Evolutionary conservation across 1,140 invertebrate species (phyloP), one percentile per base, ranked within the genome.

Genomic region (Charaxes varanes): DNA sequence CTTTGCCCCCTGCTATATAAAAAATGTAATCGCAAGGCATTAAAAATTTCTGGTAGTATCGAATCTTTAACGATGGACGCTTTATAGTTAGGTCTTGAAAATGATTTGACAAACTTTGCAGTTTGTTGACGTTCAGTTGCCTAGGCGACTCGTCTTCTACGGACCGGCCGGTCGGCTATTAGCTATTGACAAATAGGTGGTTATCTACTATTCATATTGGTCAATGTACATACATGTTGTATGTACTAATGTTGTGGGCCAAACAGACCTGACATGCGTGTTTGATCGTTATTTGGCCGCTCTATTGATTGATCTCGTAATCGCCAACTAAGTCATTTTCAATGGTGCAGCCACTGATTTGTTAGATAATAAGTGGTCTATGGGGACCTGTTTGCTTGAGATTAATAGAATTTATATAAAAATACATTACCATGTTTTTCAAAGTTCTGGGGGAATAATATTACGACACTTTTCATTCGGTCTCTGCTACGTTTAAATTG

Each of bases 141-240:
- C 77, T 30, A 27, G 77, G 57, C 34, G 42, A 74, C 70, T 68
- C 74, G 73, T 81, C 77, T 81, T 77, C 58, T 53, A 63, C 55
- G 50, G 62, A 46, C 52, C 62, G 64, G 67, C 67, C 35, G 51
- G 36, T 68, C 33, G 49, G 34, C 61, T 76, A 81, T 77, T 78
- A 76, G 65, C 56, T 72, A 70, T 73, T 77, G 77, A 81, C 70
- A 70, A 72, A 74, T 69, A 60, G 62, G 32, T 44, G 26, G 21
- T 40, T 52, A 68, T 56, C 52, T 62, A 70, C 53, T 56, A 57
- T 53, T 51, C 44, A 54, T 62, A 61, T 53, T 41, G 54, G 35
- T 45, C 28, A 24, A 27, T 37, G 27, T 16, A 23, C 7, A n/a
- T n/a, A n/a, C n/a, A n/a, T n/a, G n/a, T 8, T 6, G 33, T 53